These are phyloP conservation scores for Vespertilio murinus DNA, from an alignment of 2,797 vertebrate species.

Conservation along the genomic window DNA sequence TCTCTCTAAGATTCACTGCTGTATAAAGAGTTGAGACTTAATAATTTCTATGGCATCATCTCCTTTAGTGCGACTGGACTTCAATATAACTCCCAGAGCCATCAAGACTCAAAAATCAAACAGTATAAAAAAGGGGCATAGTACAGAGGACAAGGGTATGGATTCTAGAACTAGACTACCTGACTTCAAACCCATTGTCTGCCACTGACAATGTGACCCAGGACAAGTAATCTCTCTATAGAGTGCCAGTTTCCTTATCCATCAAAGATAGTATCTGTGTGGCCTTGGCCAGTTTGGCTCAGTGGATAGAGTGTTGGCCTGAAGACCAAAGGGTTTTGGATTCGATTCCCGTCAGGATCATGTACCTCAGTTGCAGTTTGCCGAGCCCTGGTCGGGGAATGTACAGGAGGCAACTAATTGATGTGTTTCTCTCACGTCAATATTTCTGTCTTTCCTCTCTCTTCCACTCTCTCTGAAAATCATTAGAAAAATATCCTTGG, in stretches of 20 bases:
- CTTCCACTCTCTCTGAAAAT: too few relatives aligned
- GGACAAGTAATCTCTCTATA: neutral
- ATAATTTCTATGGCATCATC: neutral
- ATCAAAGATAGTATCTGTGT: neutral
- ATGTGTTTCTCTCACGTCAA: too few relatives aligned
- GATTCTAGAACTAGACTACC: neutral
- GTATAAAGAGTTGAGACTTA: neutral
- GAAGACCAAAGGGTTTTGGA: too few relatives aligned
- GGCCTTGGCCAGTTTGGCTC: too few relatives aligned
- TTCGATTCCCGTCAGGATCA: too few relatives aligned
- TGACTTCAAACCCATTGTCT: neutral
- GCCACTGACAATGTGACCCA: neutral
- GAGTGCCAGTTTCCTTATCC: neutral
- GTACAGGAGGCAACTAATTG: too few relatives aligned
- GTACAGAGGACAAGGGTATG: neutral
- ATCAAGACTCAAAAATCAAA: neutral
- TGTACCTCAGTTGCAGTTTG: too few relatives aligned
- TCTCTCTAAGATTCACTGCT: neutral
- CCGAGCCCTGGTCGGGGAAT: too few relatives aligned
- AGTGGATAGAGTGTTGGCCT: too few relatives aligned
- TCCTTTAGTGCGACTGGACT: neutral
- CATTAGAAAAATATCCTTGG: too few relatives aligned
- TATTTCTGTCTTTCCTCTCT: too few relatives aligned
- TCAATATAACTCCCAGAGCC: neutral
- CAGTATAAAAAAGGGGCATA: neutral